Evolutionary conservation across 92 coral and sea anemone genomes (phyloP).

Genomic region (Micromussa lordhowensis): DNA sequence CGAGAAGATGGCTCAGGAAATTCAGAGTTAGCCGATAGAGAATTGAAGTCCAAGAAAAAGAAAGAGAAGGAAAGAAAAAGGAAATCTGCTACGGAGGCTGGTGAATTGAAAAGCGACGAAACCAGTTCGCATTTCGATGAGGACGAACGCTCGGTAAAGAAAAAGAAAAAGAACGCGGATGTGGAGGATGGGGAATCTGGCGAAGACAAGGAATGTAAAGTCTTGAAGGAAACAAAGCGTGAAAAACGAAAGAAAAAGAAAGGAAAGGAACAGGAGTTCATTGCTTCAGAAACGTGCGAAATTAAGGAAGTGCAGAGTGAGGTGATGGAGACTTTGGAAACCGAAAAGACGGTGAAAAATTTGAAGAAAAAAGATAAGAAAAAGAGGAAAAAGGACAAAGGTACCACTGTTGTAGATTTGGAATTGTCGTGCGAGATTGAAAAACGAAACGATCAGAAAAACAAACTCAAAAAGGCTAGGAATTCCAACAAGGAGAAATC

Average conservation of each 20-base stretch:
- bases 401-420: background rate
- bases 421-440: background rate
- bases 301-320: background rate
- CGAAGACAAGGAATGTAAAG: background rate
- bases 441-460: slow-evolving; percentile 8
- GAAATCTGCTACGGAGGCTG: background rate
- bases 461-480: slow-evolving; percentile 21
- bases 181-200: background rate
- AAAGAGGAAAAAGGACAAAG: slow-evolving; percentile 4
- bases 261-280: slow-evolving; percentile 10
- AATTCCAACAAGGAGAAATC: background rate
- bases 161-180: slow-evolving; percentile 22
- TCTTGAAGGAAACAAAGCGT: background rate
- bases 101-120: background rate
- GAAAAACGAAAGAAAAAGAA: slow-evolving; percentile 17
- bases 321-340: background rate
- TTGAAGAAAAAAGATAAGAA: slow-evolving; percentile 2
- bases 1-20: background rate
- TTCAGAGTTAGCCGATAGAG: background rate
- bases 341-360: background rate
- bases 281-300: background rate
- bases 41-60: slow-evolving; percentile 15
- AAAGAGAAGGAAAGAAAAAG: slow-evolving; percentile 19
- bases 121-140: background rate
- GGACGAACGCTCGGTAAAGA: slow-evolving; percentile 2